Evolutionary conservation across 2,888 invertebrate genomes (phyloP), one percentile per base, ranked within the genome.

Genomic region (Cataglyphis livida): DNA sequence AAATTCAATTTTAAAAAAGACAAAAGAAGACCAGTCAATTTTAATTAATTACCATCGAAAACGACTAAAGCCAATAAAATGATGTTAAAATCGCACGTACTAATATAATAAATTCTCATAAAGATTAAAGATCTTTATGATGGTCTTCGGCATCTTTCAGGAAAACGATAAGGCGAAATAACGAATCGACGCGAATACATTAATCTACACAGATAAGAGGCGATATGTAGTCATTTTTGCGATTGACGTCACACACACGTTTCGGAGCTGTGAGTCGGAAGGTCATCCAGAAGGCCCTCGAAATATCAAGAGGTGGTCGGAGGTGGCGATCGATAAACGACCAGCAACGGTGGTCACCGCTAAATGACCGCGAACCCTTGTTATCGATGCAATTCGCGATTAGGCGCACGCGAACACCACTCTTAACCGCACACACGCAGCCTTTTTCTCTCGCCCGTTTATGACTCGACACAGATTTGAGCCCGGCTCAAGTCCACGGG

Each of bases 351-450:
- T 41, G 76, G 76, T 66, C 66, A 76, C 82, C 83, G 79, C 86
- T 85, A 85, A 51, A 86, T 82, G 89, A 84, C 87, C 88, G 83
- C 71, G n/a, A 59, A 66, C 68, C 62, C 48, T 48, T 25, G 18
- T 41, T 48, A 57, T 68, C 75, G 84, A 85, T 85, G 74, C 81
- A 59, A 81, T n/a, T 82, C 57, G 54, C 81, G 88, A 90, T 87
- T 87, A 85, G 79, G 71, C 44, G 66, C 90, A 90, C 90, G 90
- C 90, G 57, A 90, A 68, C 71, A 21, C 66, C 81, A 48, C 35
- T 85, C 71, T 74, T 28, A 54, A 38, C 44, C 44, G 44, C 71
- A 59, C 78, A 68, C 62, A 41, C 59, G n/a, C 38, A 41, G 38
- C 18, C 71, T 65, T 54, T 54, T 54, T 65, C 51, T 54, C 51